Conservation (phyloP, 2,888 invertebrate genomes). For the Stenchaetothrips biformis region DNA sequence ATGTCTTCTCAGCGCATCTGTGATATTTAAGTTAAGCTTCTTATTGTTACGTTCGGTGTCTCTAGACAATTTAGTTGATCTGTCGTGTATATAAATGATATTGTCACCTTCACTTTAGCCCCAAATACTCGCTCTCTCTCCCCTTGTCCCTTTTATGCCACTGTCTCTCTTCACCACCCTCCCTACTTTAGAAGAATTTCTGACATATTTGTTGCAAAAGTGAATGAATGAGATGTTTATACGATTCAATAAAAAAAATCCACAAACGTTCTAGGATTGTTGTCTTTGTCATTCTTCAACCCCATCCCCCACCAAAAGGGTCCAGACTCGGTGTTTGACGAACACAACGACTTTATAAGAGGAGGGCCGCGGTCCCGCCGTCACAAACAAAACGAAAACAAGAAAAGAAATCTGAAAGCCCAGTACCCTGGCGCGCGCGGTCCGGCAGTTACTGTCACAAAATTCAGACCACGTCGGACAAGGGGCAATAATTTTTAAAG, state of each 20-base stretch:
- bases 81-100: background rate
- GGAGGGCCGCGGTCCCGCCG: too few relatives aligned
- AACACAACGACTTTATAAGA: background rate
- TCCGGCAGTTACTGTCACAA: background rate
- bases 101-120: too few relatives aligned
- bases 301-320: background rate
- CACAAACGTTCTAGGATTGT: background rate
- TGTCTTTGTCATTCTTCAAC: background rate
- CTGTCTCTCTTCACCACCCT: background rate
- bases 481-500: background rate
- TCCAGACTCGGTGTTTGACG: background rate
- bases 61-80: background rate
- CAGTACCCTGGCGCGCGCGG: background rate
- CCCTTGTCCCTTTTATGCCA: background rate
- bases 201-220: background rate
- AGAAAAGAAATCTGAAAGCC: background rate
- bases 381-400: background rate
- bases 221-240: constrained; percentile 8
- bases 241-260: background rate
- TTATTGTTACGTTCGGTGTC: background rate
- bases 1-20: background rate
- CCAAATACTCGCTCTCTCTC: background rate
- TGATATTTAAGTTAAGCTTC: background rate
- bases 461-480: background rate
- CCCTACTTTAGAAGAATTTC: background rate